Conservation (phyloP, 2,797 vertebrate species). For the Dendrocincla tyrannina region DNA sequence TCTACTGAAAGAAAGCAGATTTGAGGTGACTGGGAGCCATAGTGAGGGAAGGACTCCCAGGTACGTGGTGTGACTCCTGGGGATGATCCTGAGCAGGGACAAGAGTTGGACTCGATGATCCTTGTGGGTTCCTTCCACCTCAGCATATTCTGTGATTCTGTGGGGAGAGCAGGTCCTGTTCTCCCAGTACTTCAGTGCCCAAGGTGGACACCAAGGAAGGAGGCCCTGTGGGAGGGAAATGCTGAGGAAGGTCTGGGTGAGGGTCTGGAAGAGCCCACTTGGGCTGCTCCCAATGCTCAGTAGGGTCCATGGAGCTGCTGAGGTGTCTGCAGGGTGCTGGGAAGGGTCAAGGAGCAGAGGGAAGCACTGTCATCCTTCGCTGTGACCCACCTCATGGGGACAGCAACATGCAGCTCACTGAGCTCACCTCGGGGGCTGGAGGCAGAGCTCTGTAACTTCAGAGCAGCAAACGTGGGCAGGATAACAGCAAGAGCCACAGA, state of each 20-base stretch:
- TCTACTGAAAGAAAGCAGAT: neutral
- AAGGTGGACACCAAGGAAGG: neutral
- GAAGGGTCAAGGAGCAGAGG: rapidly evolving
- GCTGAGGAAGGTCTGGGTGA: neutral
- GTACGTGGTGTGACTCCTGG: too few relatives aligned
- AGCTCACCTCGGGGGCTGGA: neutral
- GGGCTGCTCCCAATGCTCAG: neutral
- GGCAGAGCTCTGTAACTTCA: neutral
- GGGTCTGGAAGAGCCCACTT: neutral
- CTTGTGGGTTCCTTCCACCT: too few relatives aligned
- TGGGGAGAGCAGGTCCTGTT: neutral
- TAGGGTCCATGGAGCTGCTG: rapidly evolving
- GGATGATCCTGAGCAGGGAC: too few relatives aligned
- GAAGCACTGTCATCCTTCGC: neutral
- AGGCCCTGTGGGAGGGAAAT: neutral
- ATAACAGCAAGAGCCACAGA: neutral
- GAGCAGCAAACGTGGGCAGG: neutral
- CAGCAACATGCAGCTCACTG: rapidly evolving
- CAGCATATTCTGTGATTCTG: too few relatives aligned
- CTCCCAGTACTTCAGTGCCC: neutral
- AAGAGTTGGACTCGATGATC: too few relatives aligned
- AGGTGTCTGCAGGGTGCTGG: neutral
- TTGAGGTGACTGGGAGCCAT: neutral
- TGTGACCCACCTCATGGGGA: rapidly evolving
- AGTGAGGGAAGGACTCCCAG: neutral